These are phyloP conservation scores for Sylvicola fuscatus DNA, from an alignment of 2,888 invertebrate genomes.

Conservation along the genomic window DNA sequence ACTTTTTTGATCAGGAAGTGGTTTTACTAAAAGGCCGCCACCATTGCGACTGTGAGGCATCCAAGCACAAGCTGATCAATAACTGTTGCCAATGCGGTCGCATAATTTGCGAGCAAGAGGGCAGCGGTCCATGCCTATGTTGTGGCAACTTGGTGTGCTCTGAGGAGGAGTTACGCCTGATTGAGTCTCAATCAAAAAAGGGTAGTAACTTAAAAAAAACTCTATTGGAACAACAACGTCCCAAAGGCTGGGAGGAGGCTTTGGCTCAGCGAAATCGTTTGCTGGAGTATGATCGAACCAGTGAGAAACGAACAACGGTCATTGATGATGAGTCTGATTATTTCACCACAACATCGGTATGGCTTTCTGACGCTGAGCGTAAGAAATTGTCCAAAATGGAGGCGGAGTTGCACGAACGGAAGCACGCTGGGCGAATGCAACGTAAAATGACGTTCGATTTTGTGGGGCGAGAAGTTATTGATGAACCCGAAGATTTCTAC, in stretches of 20 bases:
- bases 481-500: slow-evolving; percentile 17
- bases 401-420: slow-evolving; percentile 40
- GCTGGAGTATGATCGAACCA: slow-evolving; percentile 64
- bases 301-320: slow-evolving; percentile 29
- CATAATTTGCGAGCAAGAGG: slow-evolving; percentile 89
- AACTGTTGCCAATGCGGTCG: slow-evolving; percentile 90
- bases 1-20: slow-evolving; percentile 31
- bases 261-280: slow-evolving; percentile 58
- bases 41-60: slow-evolving; percentile 81
- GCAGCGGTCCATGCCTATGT: slow-evolving; percentile 88
- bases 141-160: slow-evolving; percentile 76
- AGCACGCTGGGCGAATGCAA: slow-evolving; percentile 42
- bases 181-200: slow-evolving; percentile 43
- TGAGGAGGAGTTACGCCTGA: slow-evolving; percentile 43
- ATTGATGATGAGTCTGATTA: slow-evolving; percentile 87
- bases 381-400: slow-evolving; percentile 43
- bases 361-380: slow-evolving; percentile 54
- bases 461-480: slow-evolving; percentile 35
- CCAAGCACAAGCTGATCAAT: slow-evolving; percentile 71
- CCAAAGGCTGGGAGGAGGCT: slow-evolving; percentile 46
- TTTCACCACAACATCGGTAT: slow-evolving; percentile 62
- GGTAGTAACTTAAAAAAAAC: slow-evolving; percentile 42
- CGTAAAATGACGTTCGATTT: slow-evolving; percentile 62
- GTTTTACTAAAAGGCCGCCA: slow-evolving; percentile 52
- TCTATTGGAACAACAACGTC: slow-evolving; percentile 36